These are phyloP conservation scores for Drosophila ohnishii DNA, from an alignment of 1,140 invertebrate genomes.

Conservation along the genomic window DNA sequence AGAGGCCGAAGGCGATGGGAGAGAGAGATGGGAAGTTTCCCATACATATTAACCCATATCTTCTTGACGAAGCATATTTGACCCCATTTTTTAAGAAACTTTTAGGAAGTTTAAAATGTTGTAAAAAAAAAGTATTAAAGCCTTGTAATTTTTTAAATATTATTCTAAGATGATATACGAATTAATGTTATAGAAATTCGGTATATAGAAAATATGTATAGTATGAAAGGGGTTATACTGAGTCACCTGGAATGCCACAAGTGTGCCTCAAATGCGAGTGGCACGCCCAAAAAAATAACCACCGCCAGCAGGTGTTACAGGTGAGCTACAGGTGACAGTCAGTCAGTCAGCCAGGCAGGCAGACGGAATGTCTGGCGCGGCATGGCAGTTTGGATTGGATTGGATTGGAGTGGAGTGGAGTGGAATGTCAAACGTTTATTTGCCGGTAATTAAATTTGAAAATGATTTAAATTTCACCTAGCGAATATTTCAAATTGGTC, in stretches of 20 bases:
- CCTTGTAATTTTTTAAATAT: no score
- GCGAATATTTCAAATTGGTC: slow-evolving; percentile 68
- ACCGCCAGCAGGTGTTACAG: slow-evolving; percentile 12
- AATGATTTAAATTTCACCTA: slow-evolving; percentile 77
- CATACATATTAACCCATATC: slow-evolving; percentile 1
- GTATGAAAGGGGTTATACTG: background rate
- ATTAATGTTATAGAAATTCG: background rate
- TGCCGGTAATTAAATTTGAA: slow-evolving; percentile 78
- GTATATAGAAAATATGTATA: background rate
- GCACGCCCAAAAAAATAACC: slow-evolving; percentile 22
- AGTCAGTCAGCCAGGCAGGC: slow-evolving; percentile 11
- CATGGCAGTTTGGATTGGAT: background rate
- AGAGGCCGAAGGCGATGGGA: background rate
- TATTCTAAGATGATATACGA: no score
- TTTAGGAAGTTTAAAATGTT: background rate
- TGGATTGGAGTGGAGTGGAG: slow-evolving; percentile 1
- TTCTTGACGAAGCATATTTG: background rate
- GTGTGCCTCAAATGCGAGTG: slow-evolving; percentile 5
- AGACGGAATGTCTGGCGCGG: slow-evolving; percentile 49
- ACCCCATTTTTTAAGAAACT: background rate
- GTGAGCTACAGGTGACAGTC: slow-evolving; percentile 56
- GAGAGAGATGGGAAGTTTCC: background rate
- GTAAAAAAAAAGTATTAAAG: no score
- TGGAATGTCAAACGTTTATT: slow-evolving; percentile 78
- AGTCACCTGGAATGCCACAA: background rate